phyloP scores from a whole-genome alignment of 2,888 invertebrate genomes.

The Rhyacophila evoluta region DNA sequence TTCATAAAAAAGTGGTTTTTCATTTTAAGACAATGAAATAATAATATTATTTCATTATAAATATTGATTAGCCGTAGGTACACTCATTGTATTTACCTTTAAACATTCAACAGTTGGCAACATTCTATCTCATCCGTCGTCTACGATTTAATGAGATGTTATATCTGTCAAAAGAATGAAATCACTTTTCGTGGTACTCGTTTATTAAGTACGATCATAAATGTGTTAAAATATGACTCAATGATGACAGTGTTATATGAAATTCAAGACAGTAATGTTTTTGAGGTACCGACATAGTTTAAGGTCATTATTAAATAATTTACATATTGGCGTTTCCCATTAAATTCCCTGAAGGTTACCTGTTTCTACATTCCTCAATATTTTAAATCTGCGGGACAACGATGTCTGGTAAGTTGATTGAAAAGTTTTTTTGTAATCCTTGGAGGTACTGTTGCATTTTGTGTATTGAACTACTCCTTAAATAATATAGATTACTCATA shows the following conservation, averaged over 20 bases:
- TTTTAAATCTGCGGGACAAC: background rate
- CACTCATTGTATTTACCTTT: too few relatives aligned
- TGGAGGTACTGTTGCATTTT: too few relatives aligned
- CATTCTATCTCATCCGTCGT: too few relatives aligned
- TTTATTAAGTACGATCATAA: background rate
- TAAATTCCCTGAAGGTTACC: background rate
- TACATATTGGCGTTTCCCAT: background rate
- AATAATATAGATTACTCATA: too few relatives aligned
- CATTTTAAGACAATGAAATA: too few relatives aligned
- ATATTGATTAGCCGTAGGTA: too few relatives aligned
- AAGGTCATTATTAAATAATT: background rate
- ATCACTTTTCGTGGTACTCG: background rate
- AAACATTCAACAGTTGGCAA: too few relatives aligned
- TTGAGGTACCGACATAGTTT: background rate
- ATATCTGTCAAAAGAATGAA: background rate
- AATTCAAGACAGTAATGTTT: background rate
- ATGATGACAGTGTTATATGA: background rate
- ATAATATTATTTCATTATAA: too few relatives aligned
- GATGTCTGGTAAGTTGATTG: slow-evolving; percentile 1
- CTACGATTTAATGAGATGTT: too few relatives aligned
- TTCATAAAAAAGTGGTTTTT: too few relatives aligned
- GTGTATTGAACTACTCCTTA: too few relatives aligned
- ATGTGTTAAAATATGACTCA: background rate
- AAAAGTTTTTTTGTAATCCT: too few relatives aligned
- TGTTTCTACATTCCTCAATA: background rate